Percentiles rank a stretch among this genome's conserved stretches.
Evolutionary conservation across 2,888 invertebrate species (phyloP).

Genomic region (Syritta pipiens): DNA sequence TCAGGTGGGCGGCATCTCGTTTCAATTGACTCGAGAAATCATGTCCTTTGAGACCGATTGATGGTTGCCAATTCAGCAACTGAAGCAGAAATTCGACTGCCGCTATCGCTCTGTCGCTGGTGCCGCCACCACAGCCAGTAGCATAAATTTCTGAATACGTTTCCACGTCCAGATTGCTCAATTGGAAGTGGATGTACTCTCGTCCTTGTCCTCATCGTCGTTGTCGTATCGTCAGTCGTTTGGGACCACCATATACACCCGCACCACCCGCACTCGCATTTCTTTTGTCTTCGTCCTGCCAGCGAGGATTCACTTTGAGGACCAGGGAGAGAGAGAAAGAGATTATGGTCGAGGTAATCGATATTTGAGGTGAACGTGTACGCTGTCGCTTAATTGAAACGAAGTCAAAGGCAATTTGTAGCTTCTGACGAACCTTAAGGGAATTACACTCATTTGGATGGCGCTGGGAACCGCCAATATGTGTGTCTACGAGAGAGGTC

Average conservation of each 20-base stretch:
- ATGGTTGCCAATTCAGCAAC: conserved; percentile 40
- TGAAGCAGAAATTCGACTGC: no score
- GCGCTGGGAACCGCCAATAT: no score
- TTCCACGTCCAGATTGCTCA: conserved; percentile 21
- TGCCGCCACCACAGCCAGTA: no score
- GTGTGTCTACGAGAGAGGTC: no score
- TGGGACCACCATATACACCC: no score
- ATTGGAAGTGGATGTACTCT: conserved; percentile 7
- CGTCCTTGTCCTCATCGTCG: no score
- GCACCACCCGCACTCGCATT: no score
- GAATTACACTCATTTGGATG: neutral
- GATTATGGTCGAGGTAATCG: conserved; percentile 37
- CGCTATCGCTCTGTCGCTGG: no score
- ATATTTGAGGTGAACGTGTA: conserved; percentile 24
- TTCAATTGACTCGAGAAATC: conserved; percentile 20
- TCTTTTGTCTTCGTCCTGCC: neutral
- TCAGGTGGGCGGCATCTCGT: conserved; percentile 25
- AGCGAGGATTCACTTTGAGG: conserved; percentile 22
- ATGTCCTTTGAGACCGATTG: conserved; percentile 37
- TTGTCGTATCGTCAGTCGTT: neutral
- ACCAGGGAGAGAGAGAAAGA: no score
- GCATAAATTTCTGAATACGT: conserved; percentile 23
- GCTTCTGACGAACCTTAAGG: neutral
- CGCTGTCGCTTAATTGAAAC: conserved; percentile 14
- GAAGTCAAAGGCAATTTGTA: no score